Percentiles rank a stretch among this genome's conserved stretches.
phyloP scores from a whole-genome alignment of 2,888 invertebrate genomes.

The Standfussiana lucernea region DNA sequence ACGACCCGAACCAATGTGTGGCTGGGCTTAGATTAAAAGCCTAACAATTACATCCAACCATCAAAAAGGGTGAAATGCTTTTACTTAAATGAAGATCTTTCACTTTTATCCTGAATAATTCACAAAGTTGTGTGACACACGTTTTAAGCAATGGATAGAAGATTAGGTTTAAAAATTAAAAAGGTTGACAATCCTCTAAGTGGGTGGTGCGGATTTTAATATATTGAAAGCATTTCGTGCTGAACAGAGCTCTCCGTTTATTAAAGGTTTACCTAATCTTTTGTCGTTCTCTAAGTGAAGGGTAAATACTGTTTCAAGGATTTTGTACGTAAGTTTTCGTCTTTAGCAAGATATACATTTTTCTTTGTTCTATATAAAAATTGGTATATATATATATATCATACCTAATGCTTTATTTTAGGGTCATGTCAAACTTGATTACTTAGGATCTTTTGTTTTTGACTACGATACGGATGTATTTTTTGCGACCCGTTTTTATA shows the following conservation, averaged over 20 bases:
- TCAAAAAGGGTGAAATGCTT: constrained; percentile 15
- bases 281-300: constrained; percentile 26
- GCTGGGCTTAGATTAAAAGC: neutral
- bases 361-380: neutral
- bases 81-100: constrained; percentile 25
- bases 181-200: constrained; percentile 59
- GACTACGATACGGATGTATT: neutral
- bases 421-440: neutral
- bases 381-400: neutral
- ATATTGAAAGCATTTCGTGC: constrained; percentile 54
- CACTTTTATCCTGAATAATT: constrained; percentile 35
- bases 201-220: constrained; percentile 51
- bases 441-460: neutral
- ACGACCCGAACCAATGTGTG: neutral
- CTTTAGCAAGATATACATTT: neutral
- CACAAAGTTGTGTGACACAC: constrained; percentile 18
- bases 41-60: neutral
- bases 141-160: constrained; percentile 36
- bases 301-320: neutral
- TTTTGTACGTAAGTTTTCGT: neutral
- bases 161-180: constrained; percentile 61
- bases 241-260: constrained; percentile 43
- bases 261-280: constrained; percentile 44
- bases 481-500: neutral
- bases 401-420: neutral